These are phyloP conservation scores for Characodon lateralis DNA, from an alignment of 2,797 vertebrate species.

Conservation along the genomic window DNA sequence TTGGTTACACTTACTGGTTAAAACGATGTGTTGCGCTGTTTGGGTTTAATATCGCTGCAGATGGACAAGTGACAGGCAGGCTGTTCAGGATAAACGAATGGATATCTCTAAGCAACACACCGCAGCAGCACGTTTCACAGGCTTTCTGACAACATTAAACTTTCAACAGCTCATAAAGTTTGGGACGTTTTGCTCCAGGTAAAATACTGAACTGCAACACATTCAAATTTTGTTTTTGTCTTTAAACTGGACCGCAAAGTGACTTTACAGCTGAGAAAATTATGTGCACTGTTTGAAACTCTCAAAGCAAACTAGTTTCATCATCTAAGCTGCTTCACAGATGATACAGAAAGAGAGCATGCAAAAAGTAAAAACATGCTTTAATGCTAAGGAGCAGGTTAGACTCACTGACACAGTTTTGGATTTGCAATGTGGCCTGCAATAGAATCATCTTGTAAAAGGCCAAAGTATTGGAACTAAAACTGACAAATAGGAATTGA, in stretches of 20 bases:
- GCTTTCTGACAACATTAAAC: background rate
- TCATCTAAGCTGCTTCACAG: background rate
- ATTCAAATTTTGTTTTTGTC: background rate
- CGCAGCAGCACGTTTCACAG: background rate
- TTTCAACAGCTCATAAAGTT: background rate
- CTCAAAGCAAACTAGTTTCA: background rate
- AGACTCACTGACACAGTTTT: background rate
- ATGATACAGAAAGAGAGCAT: background rate
- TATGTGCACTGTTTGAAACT: background rate
- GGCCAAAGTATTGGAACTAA: background rate
- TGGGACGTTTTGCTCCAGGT: background rate
- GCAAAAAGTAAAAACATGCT: background rate
- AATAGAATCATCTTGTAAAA: background rate
- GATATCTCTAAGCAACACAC: background rate
- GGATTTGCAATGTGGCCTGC: background rate
- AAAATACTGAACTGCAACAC: background rate
- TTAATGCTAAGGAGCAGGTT: background rate
- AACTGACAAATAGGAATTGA: background rate
- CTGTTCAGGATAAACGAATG: background rate
- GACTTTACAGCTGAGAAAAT: background rate
- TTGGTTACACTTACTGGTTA: constrained; percentile 34
- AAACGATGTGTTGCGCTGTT: background rate
- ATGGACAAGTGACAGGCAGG: background rate
- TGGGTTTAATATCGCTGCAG: constrained; percentile 16
- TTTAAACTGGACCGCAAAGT: background rate